A percentile compares a stretch with the other conserved stretches of the same genome.
Evolutionary conservation across 2,888 invertebrate species (phyloP).

Genomic region (Sesamia inferens): DNA sequence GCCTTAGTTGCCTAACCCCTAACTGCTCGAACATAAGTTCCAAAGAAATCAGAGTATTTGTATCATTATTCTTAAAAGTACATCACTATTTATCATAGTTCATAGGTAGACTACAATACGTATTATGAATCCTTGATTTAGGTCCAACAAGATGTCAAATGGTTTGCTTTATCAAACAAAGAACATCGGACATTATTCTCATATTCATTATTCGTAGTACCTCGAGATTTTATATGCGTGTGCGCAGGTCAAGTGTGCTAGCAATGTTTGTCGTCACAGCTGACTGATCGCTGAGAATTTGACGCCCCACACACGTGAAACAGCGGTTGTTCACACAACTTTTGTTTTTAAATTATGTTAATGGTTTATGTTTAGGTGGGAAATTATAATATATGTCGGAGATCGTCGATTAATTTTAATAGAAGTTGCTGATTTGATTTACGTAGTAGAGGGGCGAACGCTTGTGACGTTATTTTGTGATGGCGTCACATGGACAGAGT

Average conservation of each 20-base stretch:
- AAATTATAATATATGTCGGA: too few relatives aligned
- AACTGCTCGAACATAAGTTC: neutral
- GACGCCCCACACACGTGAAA: slow-evolving; percentile 45
- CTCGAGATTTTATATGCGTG: slow-evolving; percentile 26
- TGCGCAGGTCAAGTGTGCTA: slow-evolving; percentile 62
- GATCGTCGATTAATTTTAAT: too few relatives aligned
- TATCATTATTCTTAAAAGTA: neutral
- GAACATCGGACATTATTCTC: slow-evolving; percentile 27
- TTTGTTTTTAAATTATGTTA: slow-evolving; percentile 13
- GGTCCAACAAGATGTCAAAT: slow-evolving; percentile 23
- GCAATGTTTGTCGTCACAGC: slow-evolving; percentile 63
- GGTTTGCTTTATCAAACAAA: slow-evolving; percentile 39
- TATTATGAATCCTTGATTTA: slow-evolving; percentile 13
- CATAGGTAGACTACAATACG: neutral
- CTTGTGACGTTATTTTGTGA: too few relatives aligned
- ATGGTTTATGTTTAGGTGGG: slow-evolving; percentile 5
- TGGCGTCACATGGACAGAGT: too few relatives aligned
- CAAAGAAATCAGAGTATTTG: neutral
- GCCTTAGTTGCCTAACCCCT: neutral
- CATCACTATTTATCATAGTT: neutral
- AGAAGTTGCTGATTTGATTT: too few relatives aligned
- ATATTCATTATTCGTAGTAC: neutral
- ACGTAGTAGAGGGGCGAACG: too few relatives aligned
- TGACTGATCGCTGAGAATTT: slow-evolving; percentile 63
- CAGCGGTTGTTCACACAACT: slow-evolving; percentile 43